phyloP scores from a whole-genome alignment of 2,888 invertebrate species.

The Leptinotarsa haldemani region DNA sequence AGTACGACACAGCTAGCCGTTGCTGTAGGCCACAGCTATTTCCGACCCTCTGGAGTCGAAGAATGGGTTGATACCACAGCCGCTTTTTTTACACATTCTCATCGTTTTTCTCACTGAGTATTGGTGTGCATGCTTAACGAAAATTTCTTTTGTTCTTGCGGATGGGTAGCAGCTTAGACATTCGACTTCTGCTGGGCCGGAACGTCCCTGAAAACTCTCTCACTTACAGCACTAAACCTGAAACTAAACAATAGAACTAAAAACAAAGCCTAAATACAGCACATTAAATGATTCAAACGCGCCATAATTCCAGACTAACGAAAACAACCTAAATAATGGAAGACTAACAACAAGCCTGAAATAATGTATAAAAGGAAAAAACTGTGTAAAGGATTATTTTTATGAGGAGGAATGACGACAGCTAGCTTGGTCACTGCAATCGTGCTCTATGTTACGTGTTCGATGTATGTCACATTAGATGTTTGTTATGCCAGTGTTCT shows the following conservation, averaged over 20 bases:
- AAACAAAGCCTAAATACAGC: slow-evolving; percentile 21
- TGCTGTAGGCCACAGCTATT: slow-evolving; percentile 73
- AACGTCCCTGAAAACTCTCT: slow-evolving; percentile 65
- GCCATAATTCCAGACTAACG: slow-evolving; percentile 20
- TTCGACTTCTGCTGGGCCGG: slow-evolving; percentile 65
- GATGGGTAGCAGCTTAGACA: slow-evolving; percentile 63
- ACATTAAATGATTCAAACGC: slow-evolving; percentile 20
- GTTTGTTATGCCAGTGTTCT: slow-evolving; percentile 52
- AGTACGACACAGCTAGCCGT: slow-evolving; percentile 75
- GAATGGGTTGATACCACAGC: slow-evolving; percentile 61
- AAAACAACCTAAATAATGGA: slow-evolving; percentile 36
- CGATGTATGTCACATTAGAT: slow-evolving; percentile 53
- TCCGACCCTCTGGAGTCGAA: slow-evolving; percentile 66
- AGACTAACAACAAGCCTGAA: slow-evolving; percentile 28
- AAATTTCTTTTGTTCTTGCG: slow-evolving; percentile 53
- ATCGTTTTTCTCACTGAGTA: slow-evolving; percentile 23
- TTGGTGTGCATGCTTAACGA: slow-evolving; percentile 49
- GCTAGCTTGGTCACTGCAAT: slow-evolving; percentile 60
- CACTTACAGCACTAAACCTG: slow-evolving; percentile 62
- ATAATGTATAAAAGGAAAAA: slow-evolving; percentile 29
- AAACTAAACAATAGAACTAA: slow-evolving; percentile 24
- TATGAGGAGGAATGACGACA: slow-evolving; percentile 48
- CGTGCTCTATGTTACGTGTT: slow-evolving; percentile 49
- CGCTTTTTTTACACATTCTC: slow-evolving; percentile 43
- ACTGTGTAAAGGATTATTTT: slow-evolving; percentile 26